Conservation (phyloP, 2,888 invertebrate genomes). For the Drosophila pseudotalamancana region DNA sequence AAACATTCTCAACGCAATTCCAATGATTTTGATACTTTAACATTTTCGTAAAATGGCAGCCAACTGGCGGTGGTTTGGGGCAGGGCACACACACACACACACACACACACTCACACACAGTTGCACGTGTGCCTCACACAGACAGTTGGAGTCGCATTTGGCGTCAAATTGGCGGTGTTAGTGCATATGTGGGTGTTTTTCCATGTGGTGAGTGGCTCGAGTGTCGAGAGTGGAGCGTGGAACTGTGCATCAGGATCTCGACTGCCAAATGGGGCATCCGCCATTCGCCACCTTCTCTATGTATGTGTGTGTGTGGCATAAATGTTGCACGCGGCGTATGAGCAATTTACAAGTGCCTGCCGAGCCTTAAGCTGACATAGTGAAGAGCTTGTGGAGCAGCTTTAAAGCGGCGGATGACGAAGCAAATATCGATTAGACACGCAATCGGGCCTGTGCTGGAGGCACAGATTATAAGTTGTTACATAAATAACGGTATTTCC, state of each 20-base stretch:
- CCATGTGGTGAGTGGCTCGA: slow-evolving; percentile 46
- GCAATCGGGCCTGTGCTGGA: not conserved
- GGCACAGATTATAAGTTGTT: not conserved
- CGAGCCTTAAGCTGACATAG: slow-evolving; percentile 68
- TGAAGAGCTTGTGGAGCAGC: slow-evolving; percentile 45
- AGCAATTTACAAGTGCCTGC: slow-evolving; percentile 66
- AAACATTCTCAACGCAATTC: slow-evolving; percentile 81
- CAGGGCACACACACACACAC: not conserved
- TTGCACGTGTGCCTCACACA: slow-evolving; percentile 34
- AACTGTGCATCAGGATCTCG: slow-evolving; percentile 3
- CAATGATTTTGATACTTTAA: slow-evolving; percentile 82
- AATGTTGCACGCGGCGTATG: slow-evolving; percentile 61
- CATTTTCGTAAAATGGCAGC: slow-evolving; percentile 80
- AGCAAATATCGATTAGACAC: slow-evolving; percentile 29
- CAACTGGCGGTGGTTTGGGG: slow-evolving; percentile 38
- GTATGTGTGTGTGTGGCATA: slow-evolving; percentile 28
- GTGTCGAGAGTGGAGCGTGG: slow-evolving; percentile 17
- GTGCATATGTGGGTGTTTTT: slow-evolving; percentile 77
- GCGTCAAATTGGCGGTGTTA: slow-evolving; percentile 78
- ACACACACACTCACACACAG: slow-evolving; percentile 20
- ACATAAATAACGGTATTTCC: not conserved
- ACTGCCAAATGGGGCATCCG: no score
- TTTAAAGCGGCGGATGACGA: slow-evolving; percentile 37
- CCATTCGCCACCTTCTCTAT: not conserved
- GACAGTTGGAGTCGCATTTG: slow-evolving; percentile 35